These are phyloP conservation scores for Alloscopus bannaensis DNA, from an alignment of 2,888 invertebrate genomes.

Conservation along the genomic window DNA sequence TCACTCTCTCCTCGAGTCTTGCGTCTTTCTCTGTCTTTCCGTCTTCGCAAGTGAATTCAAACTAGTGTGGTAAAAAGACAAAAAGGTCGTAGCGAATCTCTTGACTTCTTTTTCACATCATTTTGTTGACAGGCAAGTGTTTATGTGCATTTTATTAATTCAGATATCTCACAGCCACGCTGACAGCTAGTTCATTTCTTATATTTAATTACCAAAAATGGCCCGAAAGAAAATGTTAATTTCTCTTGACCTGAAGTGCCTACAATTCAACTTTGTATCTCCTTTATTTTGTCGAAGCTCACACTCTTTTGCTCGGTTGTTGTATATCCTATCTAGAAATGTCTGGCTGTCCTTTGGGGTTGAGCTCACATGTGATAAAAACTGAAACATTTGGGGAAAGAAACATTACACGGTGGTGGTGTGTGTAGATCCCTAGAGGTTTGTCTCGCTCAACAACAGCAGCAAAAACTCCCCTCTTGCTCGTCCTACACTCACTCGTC, in stretches of 20 bases:
- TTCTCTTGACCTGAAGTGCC: conserved; percentile 57
- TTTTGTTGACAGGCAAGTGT: conserved; percentile 38
- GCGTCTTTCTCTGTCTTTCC: background rate
- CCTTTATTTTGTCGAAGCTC: conserved; percentile 12
- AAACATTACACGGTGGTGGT: conserved; percentile 66
- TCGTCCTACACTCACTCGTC: conserved; percentile 64
- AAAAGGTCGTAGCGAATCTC: no score
- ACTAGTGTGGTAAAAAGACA: no score
- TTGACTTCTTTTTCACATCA: no score
- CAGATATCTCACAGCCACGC: conserved; percentile 51
- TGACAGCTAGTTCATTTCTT: conserved; percentile 51
- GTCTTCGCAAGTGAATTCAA: background rate
- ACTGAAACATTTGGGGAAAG: conserved; percentile 66
- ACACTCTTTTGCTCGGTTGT: no score
- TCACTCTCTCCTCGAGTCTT: background rate
- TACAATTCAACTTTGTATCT: conserved; percentile 23
- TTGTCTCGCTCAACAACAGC: conserved; percentile 62
- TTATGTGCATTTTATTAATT: conserved; percentile 60
- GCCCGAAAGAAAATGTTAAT: conserved; percentile 57
- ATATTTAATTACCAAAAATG: conserved; percentile 60
- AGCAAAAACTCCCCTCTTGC: conserved; percentile 62
- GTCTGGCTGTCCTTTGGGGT: conserved; percentile 60
- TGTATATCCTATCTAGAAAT: conserved; percentile 47
- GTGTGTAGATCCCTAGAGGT: conserved; percentile 60
- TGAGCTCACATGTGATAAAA: conserved; percentile 67